Evolutionary conservation across 2,113 vertebrate species (phyloP).

Genomic region (Mesoclemmys tuberculata): DNA sequence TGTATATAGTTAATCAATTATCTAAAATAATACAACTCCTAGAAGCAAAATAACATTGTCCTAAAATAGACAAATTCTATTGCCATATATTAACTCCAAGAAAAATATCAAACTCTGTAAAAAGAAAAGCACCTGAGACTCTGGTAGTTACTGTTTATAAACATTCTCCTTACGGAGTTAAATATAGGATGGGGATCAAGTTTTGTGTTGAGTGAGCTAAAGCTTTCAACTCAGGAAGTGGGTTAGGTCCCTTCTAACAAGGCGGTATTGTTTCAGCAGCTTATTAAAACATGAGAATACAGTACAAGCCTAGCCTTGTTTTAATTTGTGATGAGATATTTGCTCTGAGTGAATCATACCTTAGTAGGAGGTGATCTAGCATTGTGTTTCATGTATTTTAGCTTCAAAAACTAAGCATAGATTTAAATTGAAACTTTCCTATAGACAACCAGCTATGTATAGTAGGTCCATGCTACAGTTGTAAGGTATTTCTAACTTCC

Average conservation of each 20-base stretch:
- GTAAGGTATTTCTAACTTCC: background rate
- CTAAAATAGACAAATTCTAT: slow-evolving; percentile 7
- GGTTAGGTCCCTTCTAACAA: background rate
- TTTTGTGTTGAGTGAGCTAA: background rate
- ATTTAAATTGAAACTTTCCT: background rate
- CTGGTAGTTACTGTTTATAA: background rate
- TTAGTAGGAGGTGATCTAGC: fast-evolving
- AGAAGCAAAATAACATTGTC: background rate
- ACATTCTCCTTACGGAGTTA: background rate
- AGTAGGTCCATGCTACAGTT: too few relatives aligned
- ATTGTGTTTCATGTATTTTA: background rate
- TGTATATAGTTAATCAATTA: background rate
- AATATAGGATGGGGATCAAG: background rate
- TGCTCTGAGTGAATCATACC: background rate
- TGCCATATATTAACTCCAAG: background rate
- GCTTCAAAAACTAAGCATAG: background rate
- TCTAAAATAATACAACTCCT: background rate
- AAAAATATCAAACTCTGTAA: background rate
- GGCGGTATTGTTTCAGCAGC: background rate
- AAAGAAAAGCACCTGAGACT: background rate
- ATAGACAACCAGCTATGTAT: too few relatives aligned
- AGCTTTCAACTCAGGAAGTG: background rate
- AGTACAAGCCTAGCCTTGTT: background rate
- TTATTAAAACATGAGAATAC: background rate
- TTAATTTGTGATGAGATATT: background rate